Base-by-base conservation (phyloP, 2,888 invertebrate genomes). In the Lochmaea crataegi region DNA sequence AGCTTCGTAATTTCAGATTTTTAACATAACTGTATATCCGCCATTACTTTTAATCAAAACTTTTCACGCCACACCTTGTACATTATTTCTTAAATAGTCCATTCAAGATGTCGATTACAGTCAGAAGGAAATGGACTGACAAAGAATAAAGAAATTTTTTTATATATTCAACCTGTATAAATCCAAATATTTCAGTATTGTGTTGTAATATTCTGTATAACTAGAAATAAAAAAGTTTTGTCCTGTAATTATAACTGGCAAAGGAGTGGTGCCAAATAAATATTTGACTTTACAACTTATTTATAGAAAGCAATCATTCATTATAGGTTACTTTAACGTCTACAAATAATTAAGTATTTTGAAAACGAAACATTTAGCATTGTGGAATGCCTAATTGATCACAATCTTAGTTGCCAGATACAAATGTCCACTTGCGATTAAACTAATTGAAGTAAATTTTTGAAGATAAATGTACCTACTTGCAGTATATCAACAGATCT, bases 261-360 rank as follows among this genome's bases (percentile, higher is more conserved):
- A 69, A 48, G 57, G 42, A 69, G 41, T 41, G 53, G 11, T 69
- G 69, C 69, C 69, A 69, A 69, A 56, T 61, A 68, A 26, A 68
- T 63, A 63, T 69, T 61, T 69, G 11, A 22, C 56, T 53, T 18
- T 53, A 41, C 38, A 51, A 63, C 38, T 45, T 69, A 69, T 69
- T 63, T 69, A 63, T 69, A 69, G 61, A 38, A 14, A 53, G 53
- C 51, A 69, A 56, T 56, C 2, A 64, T 53, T 69, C 42, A 69
- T 48, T 70, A 56, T 65, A 70, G 57, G 57, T 56, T 66, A 57
- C 2, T 26, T 53, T 41, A 51, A 60, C 57, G 61, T 41, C 63
- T 56, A 63, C 45, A 70, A 42, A 57, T 42, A 70, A 56, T 38
- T 56, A 56, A 12, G 38, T 60, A 60, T 68, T 68, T 32, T 45